These are phyloP conservation scores for Anoncus sp. DNA, from an alignment of 2,888 invertebrate species.

Conservation along the genomic window DNA sequence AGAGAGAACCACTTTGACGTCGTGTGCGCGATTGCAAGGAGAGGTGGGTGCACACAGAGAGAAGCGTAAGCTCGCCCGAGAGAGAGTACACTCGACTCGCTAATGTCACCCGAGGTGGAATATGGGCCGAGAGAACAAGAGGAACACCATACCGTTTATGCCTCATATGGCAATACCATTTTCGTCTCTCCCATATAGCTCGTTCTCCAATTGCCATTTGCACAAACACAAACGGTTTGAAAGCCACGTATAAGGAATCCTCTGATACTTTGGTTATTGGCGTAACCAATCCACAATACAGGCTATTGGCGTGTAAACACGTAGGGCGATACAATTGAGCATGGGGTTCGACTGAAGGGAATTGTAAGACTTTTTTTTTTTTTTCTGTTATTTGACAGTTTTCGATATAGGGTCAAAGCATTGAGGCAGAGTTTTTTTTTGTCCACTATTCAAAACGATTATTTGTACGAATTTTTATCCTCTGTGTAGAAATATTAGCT, in stretches of 20 bases:
- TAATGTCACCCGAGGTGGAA: conserved; percentile 26
- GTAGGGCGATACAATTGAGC: background rate
- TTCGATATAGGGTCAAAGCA: too few relatives aligned
- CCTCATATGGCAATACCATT: conserved; percentile 18
- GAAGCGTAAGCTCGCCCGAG: conserved; percentile 18
- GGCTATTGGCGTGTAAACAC: background rate
- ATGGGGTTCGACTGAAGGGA: too few relatives aligned
- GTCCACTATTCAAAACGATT: too few relatives aligned
- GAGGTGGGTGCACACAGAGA: background rate
- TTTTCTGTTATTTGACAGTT: too few relatives aligned
- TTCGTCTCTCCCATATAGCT: conserved; percentile 20
- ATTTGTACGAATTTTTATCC: too few relatives aligned
- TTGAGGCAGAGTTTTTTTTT: too few relatives aligned
- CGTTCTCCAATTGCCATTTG: conserved; percentile 15
- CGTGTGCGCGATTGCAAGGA: conserved; percentile 29
- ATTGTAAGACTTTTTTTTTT: too few relatives aligned
- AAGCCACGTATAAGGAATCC: too few relatives aligned
- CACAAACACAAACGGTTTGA: too few relatives aligned
- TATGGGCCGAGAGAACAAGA: conserved; percentile 36
- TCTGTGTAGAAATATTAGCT: too few relatives aligned
- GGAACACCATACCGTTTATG: conserved; percentile 52
- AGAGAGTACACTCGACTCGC: conserved; percentile 23
- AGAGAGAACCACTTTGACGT: conserved; percentile 55
- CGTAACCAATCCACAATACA: too few relatives aligned
- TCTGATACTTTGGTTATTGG: too few relatives aligned